phyloP scores from a whole-genome alignment of 2,113 vertebrate genomes.

The Ptilorrhoa leucosticta region DNA sequence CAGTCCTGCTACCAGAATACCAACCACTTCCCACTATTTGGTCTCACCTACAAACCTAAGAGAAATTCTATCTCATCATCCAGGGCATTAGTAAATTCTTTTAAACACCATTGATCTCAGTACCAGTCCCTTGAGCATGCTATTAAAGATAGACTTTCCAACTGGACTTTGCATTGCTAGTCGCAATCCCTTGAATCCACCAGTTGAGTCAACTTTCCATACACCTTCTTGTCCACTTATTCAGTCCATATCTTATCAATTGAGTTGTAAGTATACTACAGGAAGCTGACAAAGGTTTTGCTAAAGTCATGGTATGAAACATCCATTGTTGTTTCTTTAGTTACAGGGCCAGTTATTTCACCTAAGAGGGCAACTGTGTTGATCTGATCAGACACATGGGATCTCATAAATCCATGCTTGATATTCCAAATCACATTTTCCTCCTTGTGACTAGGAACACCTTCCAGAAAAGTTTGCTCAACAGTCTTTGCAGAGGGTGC shows the following conservation, averaged over 20 bases:
- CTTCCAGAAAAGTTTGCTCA: not conserved
- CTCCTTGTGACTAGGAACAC: not conserved
- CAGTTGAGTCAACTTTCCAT: not conserved
- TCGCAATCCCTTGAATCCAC: not conserved
- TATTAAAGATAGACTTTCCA: not conserved
- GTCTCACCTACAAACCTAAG: not conserved
- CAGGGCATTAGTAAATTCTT: not conserved
- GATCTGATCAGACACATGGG: not conserved
- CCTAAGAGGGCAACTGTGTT: not conserved
- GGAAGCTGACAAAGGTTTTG: not conserved
- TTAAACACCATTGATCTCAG: not conserved
- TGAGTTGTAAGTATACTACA: not conserved
- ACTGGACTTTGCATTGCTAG: not conserved
- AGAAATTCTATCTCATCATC: not conserved
- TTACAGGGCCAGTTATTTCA: not conserved
- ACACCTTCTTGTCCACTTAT: not conserved
- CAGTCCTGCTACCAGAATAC: not conserved
- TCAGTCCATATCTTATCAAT: not conserved
- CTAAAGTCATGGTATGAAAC: not conserved
- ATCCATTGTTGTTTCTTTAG: not conserved
- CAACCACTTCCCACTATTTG: not conserved
- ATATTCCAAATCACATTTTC: not conserved
- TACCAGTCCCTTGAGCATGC: not conserved
- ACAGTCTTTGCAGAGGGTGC: not conserved
- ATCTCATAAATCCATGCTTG: not conserved